phyloP scores from a whole-genome alignment of 2,888 invertebrate genomes.

The Heteromurus nitidus region DNA sequence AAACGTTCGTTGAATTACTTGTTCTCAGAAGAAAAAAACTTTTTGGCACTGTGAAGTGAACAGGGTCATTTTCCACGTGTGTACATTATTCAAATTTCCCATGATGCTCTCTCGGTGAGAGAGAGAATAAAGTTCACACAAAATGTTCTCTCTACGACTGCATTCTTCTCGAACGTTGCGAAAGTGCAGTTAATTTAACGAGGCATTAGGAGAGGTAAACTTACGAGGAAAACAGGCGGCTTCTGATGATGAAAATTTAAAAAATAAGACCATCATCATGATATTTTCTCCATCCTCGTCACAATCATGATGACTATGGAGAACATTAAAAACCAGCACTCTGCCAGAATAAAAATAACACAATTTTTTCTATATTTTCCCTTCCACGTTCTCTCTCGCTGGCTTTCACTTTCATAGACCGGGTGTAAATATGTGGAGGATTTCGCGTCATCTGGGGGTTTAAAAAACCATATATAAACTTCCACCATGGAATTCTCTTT shows the following conservation, averaged over 20 bases:
- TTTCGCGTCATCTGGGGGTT: not conserved
- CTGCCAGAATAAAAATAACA: not conserved
- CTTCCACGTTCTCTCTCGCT: too few species aligned
- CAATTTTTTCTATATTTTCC: too few species aligned
- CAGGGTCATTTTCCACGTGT: constrained; percentile 5
- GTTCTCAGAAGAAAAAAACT: too few species aligned
- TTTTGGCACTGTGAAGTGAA: not conserved
- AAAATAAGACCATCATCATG: too few species aligned
- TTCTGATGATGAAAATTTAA: too few species aligned
- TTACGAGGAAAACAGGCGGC: too few species aligned
- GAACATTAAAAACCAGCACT: not conserved
- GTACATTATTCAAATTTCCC: constrained; percentile 17
- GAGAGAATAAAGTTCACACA: too few species aligned
- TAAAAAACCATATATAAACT: not conserved
- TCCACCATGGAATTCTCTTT: not conserved
- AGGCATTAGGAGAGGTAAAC: too few species aligned
- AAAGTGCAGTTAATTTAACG: too few species aligned
- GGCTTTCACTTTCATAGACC: not conserved
- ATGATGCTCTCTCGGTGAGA: constrained; percentile 8
- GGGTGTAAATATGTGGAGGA: not conserved
- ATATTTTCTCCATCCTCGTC: not conserved
- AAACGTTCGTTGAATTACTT: too few species aligned
- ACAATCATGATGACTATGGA: not conserved
- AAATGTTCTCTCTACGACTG: too few species aligned
- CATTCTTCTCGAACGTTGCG: too few species aligned